Base-by-base conservation (phyloP, 2,797 vertebrate genomes). In the Enteromius thamalakanensis region DNA sequence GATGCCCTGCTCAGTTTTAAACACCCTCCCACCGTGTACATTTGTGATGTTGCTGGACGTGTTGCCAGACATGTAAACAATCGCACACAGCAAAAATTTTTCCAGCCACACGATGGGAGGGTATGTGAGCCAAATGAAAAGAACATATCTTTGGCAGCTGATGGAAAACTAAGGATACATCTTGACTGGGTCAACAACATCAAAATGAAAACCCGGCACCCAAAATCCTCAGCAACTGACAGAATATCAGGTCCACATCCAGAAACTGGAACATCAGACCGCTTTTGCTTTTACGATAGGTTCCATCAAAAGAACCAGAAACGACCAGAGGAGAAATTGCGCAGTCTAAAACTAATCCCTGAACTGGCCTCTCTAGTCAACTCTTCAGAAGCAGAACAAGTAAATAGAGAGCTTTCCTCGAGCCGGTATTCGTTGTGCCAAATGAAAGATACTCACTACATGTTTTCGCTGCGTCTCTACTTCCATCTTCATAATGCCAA, bases 61-160 rank as follows among this genome's bases (percentile, higher is more conserved):
- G 80, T 88, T 23, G 81, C 87, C 21, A n/a, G 67, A 0, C 87
- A 88, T 51, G 34, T 60, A 0, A 88, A 86, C 68, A 85, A 71
- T 37, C 17, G 14, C 2, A 89, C 83, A 12, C 26, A 60, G 65
- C 85, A 87, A 3, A 5, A 21, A 1, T 11, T 79, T 49, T 88
- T 89, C 29, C 62, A 85, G 37, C 76, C 82, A 29, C 8, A 80
- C 23, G 70, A 84, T 7, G 86, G 83, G 10, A 78, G 62, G 51
- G 23, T 62, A 1, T 74, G 69, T 58, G 51, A 62, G 1, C 45
- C 67, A 23, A 80, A 67, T 3, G 1, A 15, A 0, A 17, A 17
- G 4, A 37, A 55, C 17, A 37, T 76, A 1, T 67, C 3, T 26
- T 71, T 2, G 49, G 75, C 76, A 47, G 12, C 2, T 26, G 68